Base-by-base conservation (phyloP, 2,888 invertebrate genomes). In the Amiota communis region DNA sequence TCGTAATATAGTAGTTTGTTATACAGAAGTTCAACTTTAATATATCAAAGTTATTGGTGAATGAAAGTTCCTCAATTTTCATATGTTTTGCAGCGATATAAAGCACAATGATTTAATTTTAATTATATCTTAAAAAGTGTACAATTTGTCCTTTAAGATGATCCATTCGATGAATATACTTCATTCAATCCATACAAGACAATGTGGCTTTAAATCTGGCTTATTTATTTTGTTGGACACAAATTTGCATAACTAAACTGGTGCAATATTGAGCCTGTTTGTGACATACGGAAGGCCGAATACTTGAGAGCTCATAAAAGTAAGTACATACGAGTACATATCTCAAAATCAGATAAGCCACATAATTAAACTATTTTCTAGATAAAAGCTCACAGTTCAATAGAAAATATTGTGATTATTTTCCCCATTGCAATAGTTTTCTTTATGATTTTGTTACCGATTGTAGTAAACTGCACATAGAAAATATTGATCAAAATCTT, bases 161-260 rank as follows among this genome's bases (percentile, higher is more conserved):
- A 86, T 3, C 53, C 65, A 0, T 65, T 74, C 10, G 86, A 88
- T 13, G 88, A 89, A 17, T 81, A 78, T 68, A 81, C 85, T 0
- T 76, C n/a, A 51, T 75, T 76, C 77, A 15, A 72, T 56, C 74
- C 91, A 92, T 9, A 91, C 92, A 0, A 91, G 92, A 0, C 92
- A 92, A 0, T 93, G 93, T 79, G 94, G 93, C 0, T 92, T 91
- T 79, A 91, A 92, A 80, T 93, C 92, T 0, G 94, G 93, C 0
- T 87, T 94, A 0, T 91, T 92, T 0, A 89, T 93, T 0, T 81
- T 93, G 1, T 72, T 94, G 1, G 89, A 92, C 75, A 90, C 91
- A 0, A 81, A 91, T 1, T 85, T 90, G 0, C 86, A 90, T 0
- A 93, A 94, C 82, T 94, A 94, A 83, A 91, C 92, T 80, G 92